These are phyloP conservation scores for Tringa solitaria DNA, from an alignment of 2,113 vertebrate species.

Conservation along the genomic window DNA sequence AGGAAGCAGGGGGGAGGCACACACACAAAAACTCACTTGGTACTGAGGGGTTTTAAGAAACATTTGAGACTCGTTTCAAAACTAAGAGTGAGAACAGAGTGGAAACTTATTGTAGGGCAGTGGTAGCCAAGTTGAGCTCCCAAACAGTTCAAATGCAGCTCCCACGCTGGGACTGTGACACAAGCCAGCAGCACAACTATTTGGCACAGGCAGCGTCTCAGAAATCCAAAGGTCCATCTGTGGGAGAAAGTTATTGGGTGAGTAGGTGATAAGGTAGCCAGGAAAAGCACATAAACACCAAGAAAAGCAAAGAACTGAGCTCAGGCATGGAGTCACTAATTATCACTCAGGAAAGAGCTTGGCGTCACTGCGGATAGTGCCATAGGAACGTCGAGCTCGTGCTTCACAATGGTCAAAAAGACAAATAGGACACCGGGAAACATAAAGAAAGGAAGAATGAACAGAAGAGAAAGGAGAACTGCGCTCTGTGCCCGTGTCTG, in stretches of 20 bases:
- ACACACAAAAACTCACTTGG: neutral
- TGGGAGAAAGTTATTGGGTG: slow-evolving; percentile 43
- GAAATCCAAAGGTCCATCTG: slow-evolving; percentile 36
- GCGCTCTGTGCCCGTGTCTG: rapidly evolving
- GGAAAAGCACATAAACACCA: slow-evolving; percentile 43
- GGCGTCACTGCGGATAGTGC: neutral
- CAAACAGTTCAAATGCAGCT: neutral
- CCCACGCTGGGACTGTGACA: slow-evolving; percentile 15
- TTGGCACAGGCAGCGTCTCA: neutral
- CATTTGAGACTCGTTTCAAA: neutral
- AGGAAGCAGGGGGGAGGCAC: neutral
- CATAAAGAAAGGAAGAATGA: neutral
- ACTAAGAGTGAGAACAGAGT: neutral
- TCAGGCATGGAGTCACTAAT: neutral
- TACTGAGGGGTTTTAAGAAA: neutral
- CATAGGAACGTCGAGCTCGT: rapidly evolving
- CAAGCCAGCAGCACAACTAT: slow-evolving; percentile 29
- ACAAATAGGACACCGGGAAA: neutral
- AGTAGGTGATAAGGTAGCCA: slow-evolving; percentile 54
- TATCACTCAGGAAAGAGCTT: neutral
- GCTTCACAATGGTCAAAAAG: neutral
- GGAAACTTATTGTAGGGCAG: slow-evolving; percentile 10
- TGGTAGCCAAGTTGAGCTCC: slow-evolving; percentile 17
- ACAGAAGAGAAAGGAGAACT: neutral
- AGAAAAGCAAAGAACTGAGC: neutral